phyloP scores from a whole-genome alignment of 30 jellyfish, hydroid and myxozoan species.

The Catostylus mosaicus region DNA sequence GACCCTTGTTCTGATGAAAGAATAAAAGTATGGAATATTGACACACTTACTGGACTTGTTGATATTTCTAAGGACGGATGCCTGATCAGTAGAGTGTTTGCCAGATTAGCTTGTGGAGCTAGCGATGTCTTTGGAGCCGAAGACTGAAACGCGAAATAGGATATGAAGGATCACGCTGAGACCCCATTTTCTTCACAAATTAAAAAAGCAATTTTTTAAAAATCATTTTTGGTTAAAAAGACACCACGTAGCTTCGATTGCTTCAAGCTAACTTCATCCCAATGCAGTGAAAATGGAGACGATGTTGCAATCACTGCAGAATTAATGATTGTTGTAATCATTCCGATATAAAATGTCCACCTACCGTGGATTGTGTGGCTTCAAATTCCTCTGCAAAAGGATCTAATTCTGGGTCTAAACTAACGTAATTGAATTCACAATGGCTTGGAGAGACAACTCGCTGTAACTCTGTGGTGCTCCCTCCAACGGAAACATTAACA shows the following conservation, averaged over 20 bases:
- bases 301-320: too few relatives aligned
- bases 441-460: constrained; percentile 90
- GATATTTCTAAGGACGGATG: constrained; percentile 87
- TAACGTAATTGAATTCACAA: constrained; percentile 87
- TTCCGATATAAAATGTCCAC: too few relatives aligned
- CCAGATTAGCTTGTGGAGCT: constrained; percentile 50
- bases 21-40: too few relatives aligned
- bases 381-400: constrained; percentile 95
- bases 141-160: constrained; percentile 3
- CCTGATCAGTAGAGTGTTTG: constrained; percentile 59
- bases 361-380: constrained; percentile 63
- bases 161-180: too few relatives aligned
- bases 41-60: constrained; percentile 93
- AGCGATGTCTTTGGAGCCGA: constrained; percentile 8
- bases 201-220: too few relatives aligned
- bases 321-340: too few relatives aligned
- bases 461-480: constrained; percentile 79
- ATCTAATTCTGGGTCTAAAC: constrained; percentile 96
- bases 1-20: too few relatives aligned
- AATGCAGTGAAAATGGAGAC: too few relatives aligned
- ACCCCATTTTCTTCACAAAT: too few relatives aligned
- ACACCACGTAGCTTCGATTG: too few relatives aligned
- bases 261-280: too few relatives aligned
- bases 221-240: too few relatives aligned
- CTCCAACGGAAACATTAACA: constrained; percentile 79